Conservation (phyloP, 2,113 vertebrate species). For the Chamaetylas fuelleborni region DNA sequence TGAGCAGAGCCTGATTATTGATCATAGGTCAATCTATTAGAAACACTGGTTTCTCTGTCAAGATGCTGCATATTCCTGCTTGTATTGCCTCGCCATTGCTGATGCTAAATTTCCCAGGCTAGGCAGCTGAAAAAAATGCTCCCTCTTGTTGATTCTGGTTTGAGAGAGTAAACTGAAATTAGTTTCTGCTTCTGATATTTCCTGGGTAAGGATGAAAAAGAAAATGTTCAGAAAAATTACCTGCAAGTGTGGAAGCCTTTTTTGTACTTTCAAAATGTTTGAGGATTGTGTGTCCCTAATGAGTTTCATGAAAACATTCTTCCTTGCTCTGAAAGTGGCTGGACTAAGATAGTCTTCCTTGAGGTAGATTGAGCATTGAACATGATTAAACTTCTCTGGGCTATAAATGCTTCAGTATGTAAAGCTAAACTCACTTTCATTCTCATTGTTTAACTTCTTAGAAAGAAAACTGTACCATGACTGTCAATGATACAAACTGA, state of each 20-base stretch:
- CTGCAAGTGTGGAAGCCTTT: background rate
- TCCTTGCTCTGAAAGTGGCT: background rate
- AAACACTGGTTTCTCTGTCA: background rate
- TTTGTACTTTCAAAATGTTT: background rate
- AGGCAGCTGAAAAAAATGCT: background rate
- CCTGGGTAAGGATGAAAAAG: background rate
- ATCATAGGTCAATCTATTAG: background rate
- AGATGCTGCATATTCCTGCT: background rate
- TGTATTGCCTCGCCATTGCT: background rate
- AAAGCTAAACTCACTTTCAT: background rate
- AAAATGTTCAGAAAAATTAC: background rate
- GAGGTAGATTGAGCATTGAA: background rate
- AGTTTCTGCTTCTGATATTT: background rate
- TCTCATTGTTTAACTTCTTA: background rate
- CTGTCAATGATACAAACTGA: background rate
- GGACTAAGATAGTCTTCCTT: background rate
- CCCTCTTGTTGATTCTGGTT: background rate
- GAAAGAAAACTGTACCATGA: background rate
- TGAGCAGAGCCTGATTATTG: background rate
- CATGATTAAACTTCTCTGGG: background rate
- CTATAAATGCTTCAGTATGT: background rate
- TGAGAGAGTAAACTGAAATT: background rate
- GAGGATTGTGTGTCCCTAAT: background rate
- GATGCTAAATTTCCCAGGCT: background rate
- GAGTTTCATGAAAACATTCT: background rate